Evolutionary conservation across 2,888 invertebrate genomes (phyloP).

Genomic region (Drosophila cracens): DNA sequence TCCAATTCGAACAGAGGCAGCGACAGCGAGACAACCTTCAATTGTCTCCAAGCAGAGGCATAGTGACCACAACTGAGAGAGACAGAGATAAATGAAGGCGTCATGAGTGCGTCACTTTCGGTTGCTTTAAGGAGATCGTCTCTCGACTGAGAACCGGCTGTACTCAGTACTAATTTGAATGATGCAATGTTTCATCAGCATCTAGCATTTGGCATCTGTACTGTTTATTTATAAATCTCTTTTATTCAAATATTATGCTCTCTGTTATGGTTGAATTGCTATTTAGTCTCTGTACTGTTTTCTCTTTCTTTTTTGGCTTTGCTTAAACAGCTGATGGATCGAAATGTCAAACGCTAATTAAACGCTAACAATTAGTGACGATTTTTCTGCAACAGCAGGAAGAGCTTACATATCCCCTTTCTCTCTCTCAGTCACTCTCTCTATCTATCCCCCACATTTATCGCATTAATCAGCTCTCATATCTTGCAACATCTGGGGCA

Average conservation of each 20-base stretch:
- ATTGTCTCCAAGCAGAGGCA: conserved; percentile 34
- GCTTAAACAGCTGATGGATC: conserved; percentile 11
- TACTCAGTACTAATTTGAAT: conserved; percentile 41
- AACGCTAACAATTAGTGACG: background rate
- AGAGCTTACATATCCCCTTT: background rate
- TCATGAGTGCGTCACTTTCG: conserved; percentile 64
- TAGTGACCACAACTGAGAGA: background rate
- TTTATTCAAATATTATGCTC: conserved; percentile 7
- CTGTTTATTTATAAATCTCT: background rate
- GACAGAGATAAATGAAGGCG: conserved; percentile 25
- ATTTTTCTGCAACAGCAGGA: background rate
- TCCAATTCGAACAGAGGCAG: conserved; percentile 30
- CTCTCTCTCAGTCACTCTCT: too few species aligned
- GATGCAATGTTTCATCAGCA: conserved; percentile 80
- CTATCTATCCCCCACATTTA: background rate
- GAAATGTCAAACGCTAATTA: background rate
- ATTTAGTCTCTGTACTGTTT: background rate
- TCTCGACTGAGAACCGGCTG: conserved; percentile 22
- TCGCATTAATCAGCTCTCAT: conserved; percentile 10
- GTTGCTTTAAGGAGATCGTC: conserved; percentile 25
- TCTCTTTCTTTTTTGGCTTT: background rate
- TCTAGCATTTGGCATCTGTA: background rate
- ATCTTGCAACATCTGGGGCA: conserved; percentile 34
- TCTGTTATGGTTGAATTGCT: conserved; percentile 31
- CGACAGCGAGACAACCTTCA: conserved; percentile 49